Conservation (phyloP, 2,797 vertebrate species). For the Syncerus caffer region DNA sequence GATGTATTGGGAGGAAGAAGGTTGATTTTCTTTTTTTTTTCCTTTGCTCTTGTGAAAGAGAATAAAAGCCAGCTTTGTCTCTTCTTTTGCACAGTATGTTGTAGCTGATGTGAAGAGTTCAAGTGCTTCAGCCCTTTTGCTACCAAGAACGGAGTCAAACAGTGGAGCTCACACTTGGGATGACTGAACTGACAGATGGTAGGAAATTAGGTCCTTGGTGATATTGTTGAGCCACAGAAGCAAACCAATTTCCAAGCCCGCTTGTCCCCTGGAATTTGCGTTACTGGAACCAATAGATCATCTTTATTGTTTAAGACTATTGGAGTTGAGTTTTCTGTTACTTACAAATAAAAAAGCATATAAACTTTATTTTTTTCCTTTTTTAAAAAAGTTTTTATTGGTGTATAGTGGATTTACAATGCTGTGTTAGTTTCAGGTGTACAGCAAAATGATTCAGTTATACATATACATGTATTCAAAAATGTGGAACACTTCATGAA, state of each 20-base stretch:
- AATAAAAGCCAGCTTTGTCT: slow-evolving; percentile 6
- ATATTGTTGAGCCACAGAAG: background rate
- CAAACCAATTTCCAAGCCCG: background rate
- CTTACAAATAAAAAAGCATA: background rate
- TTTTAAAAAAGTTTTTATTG: background rate
- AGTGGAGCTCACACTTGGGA: background rate
- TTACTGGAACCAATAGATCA: background rate
- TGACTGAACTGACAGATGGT: background rate
- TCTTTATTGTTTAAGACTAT: background rate
- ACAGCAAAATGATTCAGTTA: background rate
- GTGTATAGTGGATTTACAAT: background rate
- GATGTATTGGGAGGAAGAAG: background rate
- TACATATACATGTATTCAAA: background rate
- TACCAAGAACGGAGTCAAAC: background rate
- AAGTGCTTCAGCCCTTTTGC: background rate
- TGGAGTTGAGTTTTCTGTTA: slow-evolving; percentile 22
- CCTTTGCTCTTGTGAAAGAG: background rate
- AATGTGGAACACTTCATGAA: background rate
- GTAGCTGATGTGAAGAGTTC: background rate
- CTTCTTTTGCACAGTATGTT: background rate
- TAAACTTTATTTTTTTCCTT: background rate
- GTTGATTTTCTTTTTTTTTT: background rate
- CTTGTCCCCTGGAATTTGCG: background rate
- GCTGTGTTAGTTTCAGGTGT: background rate
- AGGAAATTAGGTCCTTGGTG: slow-evolving; percentile 8